Percentiles rank a stretch among this genome's conserved stretches.
Evolutionary conservation across 2,797 vertebrate species (phyloP).

Genomic region (Sebastes flavidus): DNA sequence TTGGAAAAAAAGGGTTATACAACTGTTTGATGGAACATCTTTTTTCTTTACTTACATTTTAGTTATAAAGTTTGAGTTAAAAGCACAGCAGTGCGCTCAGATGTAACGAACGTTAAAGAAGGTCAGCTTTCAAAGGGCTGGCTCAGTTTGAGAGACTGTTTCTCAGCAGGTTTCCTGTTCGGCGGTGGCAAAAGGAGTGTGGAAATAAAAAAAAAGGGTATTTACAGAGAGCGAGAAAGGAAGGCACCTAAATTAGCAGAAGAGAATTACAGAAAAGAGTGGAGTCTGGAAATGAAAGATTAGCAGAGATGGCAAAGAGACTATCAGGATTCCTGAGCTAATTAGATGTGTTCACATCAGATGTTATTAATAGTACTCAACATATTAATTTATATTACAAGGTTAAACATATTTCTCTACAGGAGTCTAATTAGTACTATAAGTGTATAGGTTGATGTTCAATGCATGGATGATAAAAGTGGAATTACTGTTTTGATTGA

Average conservation of each 20-base stretch:
- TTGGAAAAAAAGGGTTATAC: constrained; percentile 1
- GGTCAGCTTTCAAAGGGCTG: constrained; percentile 37
- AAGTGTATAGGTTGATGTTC: background rate
- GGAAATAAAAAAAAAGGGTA: background rate
- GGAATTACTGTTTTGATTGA: background rate
- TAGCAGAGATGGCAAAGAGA: background rate
- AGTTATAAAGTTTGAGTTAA: constrained; percentile 21
- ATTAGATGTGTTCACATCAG: constrained; percentile 17
- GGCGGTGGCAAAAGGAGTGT: background rate
- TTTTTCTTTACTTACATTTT: constrained; percentile 13
- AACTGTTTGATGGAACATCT: constrained; percentile 18
- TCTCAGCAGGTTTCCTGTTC: constrained; percentile 34
- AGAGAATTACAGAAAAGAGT: background rate
- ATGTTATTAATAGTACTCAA: background rate
- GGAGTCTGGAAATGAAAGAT: constrained; percentile 1
- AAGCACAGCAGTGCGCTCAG: constrained; percentile 27
- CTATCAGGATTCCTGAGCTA: background rate
- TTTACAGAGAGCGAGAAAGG: background rate
- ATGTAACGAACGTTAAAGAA: constrained; percentile 11
- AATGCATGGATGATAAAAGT: background rate
- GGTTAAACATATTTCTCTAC: background rate
- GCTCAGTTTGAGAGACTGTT: constrained; percentile 7
- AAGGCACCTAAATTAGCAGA: background rate
- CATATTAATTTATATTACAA: background rate
- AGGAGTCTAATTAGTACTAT: background rate